Base-by-base conservation (phyloP, 2,797 vertebrate species). In the Tapirus indicus region DNA sequence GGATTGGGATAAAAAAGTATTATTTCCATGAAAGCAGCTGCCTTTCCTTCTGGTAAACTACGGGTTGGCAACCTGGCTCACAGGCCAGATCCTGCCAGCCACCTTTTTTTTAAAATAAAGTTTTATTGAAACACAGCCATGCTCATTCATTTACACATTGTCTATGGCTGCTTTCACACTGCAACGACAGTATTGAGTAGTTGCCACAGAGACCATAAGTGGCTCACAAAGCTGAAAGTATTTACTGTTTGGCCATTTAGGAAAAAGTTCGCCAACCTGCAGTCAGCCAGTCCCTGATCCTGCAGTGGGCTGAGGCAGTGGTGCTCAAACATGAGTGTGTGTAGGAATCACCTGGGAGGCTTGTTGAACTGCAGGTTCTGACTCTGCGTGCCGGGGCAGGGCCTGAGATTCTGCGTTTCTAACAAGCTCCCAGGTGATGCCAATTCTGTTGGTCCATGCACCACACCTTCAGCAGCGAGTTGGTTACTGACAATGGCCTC, bases 91-190 rank as follows among this genome's bases (percentile, higher is more conserved):
- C 49, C 69, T 74, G 66, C 89, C 16, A 0, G 66, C 32, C 35
- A 35, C 27, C 32, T 74, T 23, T 38, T 88, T 83, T 66, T 82
- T 17, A 83, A 89, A 94, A 82, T 80, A 82, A 80, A 82, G 77
- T 94, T 94, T 88, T 74, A 82, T 74, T 54, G 27, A 82, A 94
- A 88, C 32, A 74, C 47, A 44, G 14, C 58, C 38, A 11, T n/a
- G 29, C 25, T 58, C 62, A 60, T 66, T 77, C 68, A 83, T 68
- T 84, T n/a, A 64, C 9, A 13, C 38, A 44, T 89, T 82, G 77
- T 72, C 74, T 23, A 27, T 74, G 77, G 56, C 68, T 64, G 47
- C 69, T 94, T 66, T 94, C 29, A 25, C 21, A n/a, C 56, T 54
- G 29, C 35, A 64, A 4, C 23, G 58, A 49, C 54, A 88, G 75